Evolutionary conservation across 2,797 vertebrate species (phyloP), one percentile per base, ranked within the genome.

Genomic region (Champsocephalus esox): DNA sequence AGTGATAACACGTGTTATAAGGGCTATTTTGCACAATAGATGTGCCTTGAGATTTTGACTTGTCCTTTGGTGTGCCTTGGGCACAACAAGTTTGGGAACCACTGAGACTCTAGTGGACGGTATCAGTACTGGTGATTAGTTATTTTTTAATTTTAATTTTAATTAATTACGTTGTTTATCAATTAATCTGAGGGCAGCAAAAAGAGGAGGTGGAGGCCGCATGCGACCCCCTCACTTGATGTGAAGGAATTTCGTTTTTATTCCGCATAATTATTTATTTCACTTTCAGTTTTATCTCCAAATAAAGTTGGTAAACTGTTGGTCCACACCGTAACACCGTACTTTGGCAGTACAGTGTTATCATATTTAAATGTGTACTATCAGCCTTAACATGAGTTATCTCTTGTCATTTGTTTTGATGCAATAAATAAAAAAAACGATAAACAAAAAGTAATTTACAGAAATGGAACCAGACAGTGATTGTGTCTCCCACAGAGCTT

Each of bases 401-500:
- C n/a, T 24, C 51, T 13, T 63, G 12, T 62, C 0, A 45, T 56
- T 3, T 57, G 32, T 46, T 3, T 57, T 69, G 6, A 49, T 28
- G 2, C 43, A 38, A 58, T 48, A 32, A n/a, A 19, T n/a, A 14
- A 34, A 51, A 21, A 38, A 8, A 58, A n/a, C 9, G 5, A 48
- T 24, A 59, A 70, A 77, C 43, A 75, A 45, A 72, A 48, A 68
- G 41, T 48, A 52, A 44, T 73, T 79, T 32, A 64, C 57, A 62
- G 70, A 69, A 74, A 61, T 83, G 57, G 66, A 82, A 61, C 50
- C 73, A 48, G 76, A 78, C 83, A 5, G 44, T n/a, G 69, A 79
- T 56, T 66, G 51, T 54, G 66, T 66, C 59, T 92, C 90, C 75
- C 92, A 92, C 89, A 82, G 84, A 64, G 89, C 75, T 92, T 84